These are phyloP conservation scores for Sebastolobus alascanus DNA, from an alignment of 2,797 vertebrate genomes.

Conservation along the genomic window DNA sequence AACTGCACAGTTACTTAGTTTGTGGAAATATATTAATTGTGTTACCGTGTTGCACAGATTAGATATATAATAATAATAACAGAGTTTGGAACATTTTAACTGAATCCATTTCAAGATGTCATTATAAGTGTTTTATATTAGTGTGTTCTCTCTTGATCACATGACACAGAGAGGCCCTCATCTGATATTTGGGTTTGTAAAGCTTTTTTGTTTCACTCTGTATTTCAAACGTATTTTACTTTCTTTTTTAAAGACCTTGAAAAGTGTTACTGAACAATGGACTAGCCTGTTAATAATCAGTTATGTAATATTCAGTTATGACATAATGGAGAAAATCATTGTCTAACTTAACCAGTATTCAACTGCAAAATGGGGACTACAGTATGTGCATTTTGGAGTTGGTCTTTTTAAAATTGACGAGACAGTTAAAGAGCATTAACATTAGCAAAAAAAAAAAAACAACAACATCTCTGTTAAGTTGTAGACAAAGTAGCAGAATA, in stretches of 20 bases:
- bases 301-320: slow-evolving; percentile 38
- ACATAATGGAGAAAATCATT: slow-evolving; percentile 9
- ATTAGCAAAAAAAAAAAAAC: neutral
- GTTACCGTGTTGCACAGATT: slow-evolving; percentile 44
- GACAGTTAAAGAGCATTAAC: slow-evolving; percentile 2
- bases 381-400: slow-evolving; percentile 18
- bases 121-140: slow-evolving; percentile 74
- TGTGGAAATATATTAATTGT: slow-evolving; percentile 40
- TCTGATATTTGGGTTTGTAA: slow-evolving; percentile 80
- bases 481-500: slow-evolving; percentile 43
- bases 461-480: slow-evolving; percentile 25
- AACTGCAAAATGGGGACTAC: slow-evolving; percentile 15
- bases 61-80: slow-evolving; percentile 10
- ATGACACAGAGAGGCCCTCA: slow-evolving; percentile 76
- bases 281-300: slow-evolving; percentile 38
- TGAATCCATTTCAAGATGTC: slow-evolving; percentile 56
- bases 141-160: slow-evolving; percentile 82
- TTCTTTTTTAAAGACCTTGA: slow-evolving; percentile 31
- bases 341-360: slow-evolving; percentile 38
- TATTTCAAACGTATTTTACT: slow-evolving; percentile 44
- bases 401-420: neutral
- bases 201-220: slow-evolving; percentile 68
- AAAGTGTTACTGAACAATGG: slow-evolving; percentile 54
- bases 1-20: slow-evolving; percentile 50
- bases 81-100: slow-evolving; percentile 36